A percentile compares a stretch with the other conserved stretches of the same genome.
Conservation (phyloP, 1,140 invertebrate genomes). For the Brachionus sp. region DNA sequence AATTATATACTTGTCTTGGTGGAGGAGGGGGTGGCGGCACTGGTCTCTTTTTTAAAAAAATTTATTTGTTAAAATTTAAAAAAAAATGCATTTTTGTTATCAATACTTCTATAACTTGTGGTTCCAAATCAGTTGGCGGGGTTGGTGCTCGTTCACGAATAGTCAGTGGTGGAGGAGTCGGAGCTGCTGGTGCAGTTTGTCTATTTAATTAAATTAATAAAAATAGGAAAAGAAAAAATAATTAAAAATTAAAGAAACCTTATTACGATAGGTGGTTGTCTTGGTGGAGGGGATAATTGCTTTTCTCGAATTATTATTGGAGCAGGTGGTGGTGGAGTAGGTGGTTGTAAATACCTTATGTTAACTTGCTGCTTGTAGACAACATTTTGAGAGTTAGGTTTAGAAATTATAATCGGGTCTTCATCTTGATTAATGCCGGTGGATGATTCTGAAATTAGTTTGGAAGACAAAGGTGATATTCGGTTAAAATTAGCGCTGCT, state of each 20-base stretch:
- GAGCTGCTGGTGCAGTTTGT: slow-evolving; percentile 34
- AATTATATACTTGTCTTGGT: slow-evolving; percentile 43
- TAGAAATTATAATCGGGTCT: slow-evolving; percentile 12
- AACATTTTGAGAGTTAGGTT: slow-evolving; percentile 41
- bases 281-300: neutral
- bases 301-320: slow-evolving; percentile 45
- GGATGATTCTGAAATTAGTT: neutral
- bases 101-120: slow-evolving; percentile 34
- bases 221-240: neutral
- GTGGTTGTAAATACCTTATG: slow-evolving; percentile 41
- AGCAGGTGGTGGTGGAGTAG: slow-evolving; percentile 42
- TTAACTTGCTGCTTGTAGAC: slow-evolving; percentile 41
- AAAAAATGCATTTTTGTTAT: too few relatives aligned
- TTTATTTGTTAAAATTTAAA: neutral
- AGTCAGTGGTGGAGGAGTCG: slow-evolving; percentile 27
- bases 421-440: slow-evolving; percentile 23
- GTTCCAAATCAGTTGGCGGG: slow-evolving; percentile 26
- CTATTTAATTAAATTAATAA: neutral
- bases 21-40: neutral
- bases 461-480: neutral
- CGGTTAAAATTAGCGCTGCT: neutral
- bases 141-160: slow-evolving; percentile 41
- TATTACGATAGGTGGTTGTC: slow-evolving; percentile 33
- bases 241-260: neutral
- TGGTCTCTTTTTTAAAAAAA: neutral